A percentile compares a stretch with the other conserved stretches of the same genome.
Evolutionary conservation across 2,113 vertebrate genomes (phyloP).

Genomic region (Tupaia chinensis): DNA sequence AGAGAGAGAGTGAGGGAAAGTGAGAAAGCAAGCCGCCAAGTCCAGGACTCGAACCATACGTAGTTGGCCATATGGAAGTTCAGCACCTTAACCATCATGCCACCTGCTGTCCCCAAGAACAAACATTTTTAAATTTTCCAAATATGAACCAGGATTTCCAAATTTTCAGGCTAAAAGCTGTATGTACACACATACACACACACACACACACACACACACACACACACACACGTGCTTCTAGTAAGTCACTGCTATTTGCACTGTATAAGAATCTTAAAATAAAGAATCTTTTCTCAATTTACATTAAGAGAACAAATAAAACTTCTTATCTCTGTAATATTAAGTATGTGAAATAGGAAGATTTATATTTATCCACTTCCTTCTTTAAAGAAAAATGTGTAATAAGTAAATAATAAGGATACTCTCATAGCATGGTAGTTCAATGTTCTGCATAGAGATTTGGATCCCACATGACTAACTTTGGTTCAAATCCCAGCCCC

Average conservation of each 20-base stretch:
- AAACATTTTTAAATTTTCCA: not conserved
- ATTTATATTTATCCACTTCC: not conserved
- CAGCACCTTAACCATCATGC: not conserved
- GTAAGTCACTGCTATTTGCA: not conserved
- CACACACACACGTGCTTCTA: not conserved
- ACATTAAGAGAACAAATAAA: not conserved
- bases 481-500: no score
- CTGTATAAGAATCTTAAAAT: not conserved
- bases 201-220: no score
- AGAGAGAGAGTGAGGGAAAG: no score
- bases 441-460: no score
- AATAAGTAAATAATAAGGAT: not conserved
- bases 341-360: not conserved
- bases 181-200: not conserved
- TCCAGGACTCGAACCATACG: no score
- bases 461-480: no score
- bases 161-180: not conserved
- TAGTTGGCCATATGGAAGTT: no score
- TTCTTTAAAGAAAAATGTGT: conserved; percentile 25
- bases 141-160: conserved; percentile 53
- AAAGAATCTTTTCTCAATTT: conserved; percentile 24
- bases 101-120: not conserved
- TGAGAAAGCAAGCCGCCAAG: no score
- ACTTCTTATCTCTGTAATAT: not conserved
- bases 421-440: no score